Evolutionary conservation across 2,888 invertebrate species (phyloP).

Genomic region (Mellilla xanthometata): DNA sequence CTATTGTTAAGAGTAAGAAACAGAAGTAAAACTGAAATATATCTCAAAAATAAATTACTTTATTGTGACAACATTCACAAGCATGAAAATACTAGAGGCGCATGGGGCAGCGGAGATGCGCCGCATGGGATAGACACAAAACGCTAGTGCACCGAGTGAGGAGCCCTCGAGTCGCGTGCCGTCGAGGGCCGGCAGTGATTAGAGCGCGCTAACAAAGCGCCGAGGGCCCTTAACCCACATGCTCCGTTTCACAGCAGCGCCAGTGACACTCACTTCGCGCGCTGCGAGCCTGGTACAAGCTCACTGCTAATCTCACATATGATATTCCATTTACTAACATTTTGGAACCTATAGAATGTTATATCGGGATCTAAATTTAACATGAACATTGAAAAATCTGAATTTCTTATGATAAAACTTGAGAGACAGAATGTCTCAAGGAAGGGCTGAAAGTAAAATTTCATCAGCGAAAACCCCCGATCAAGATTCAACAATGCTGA

Average conservation of each 20-base stretch:
- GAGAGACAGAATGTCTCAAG: too few species aligned
- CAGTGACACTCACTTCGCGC: constrained; percentile 61
- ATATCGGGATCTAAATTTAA: too few species aligned
- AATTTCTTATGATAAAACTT: too few species aligned
- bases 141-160: constrained; percentile 66
- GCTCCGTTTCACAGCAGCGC: constrained; percentile 75
- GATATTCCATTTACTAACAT: constrained; percentile 26
- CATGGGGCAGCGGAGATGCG: constrained; percentile 52
- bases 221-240: constrained; percentile 78
- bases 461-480: constrained; percentile 41
- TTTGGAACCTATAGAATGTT: neutral
- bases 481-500: constrained; percentile 48
- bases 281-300: constrained; percentile 61
- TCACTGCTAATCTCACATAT: constrained; percentile 57
- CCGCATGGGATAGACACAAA: constrained; percentile 68
- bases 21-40: neutral
- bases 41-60: neutral
- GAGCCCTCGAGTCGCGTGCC: constrained; percentile 68
- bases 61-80: constrained; percentile 20
- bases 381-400: too few species aligned
- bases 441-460: constrained; percentile 27
- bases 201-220: constrained; percentile 81
- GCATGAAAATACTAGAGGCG: constrained; percentile 44
- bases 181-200: constrained; percentile 77
- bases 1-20: too few species aligned